These are phyloP conservation scores for Corythornis madagascariensis DNA, from an alignment of 2,113 vertebrate species.

Conservation along the genomic window DNA sequence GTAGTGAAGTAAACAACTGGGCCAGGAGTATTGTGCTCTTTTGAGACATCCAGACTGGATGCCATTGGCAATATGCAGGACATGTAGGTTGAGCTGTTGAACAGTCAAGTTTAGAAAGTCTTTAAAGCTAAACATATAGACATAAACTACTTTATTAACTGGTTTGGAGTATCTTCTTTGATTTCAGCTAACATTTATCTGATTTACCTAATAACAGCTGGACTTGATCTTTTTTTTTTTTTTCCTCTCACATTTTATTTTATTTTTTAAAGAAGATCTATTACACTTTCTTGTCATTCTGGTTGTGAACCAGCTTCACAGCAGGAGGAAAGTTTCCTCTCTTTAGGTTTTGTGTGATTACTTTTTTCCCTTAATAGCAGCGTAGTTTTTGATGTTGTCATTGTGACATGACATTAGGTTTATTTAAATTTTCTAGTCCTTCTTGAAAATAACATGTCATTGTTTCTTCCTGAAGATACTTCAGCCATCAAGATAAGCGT, in stretches of 20 bases:
- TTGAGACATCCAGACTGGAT: not conserved
- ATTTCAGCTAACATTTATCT: not conserved
- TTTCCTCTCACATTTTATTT: not conserved
- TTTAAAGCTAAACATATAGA: not conserved
- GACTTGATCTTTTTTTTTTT: not conserved
- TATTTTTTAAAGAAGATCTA: not conserved
- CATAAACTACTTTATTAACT: not conserved
- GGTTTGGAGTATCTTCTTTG: not conserved
- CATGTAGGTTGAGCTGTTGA: not conserved
- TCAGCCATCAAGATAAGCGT: slow-evolving; percentile 87
- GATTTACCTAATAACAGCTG: not conserved
- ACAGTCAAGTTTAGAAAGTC: not conserved
- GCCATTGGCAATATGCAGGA: not conserved
- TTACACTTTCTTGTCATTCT: not conserved
- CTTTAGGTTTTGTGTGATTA: not conserved
- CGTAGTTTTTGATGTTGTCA: not conserved
- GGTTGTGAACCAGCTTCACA: not conserved
- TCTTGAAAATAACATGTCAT: slow-evolving; percentile 52
- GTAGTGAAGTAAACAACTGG: not conserved
- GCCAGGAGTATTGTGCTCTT: not conserved
- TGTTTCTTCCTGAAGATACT: slow-evolving; percentile 77
- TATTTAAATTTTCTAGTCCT: not conserved
- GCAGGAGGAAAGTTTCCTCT: not conserved
- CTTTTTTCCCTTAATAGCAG: not conserved
- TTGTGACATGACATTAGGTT: not conserved